Evolutionary conservation across 1,140 invertebrate genomes (phyloP), one percentile per base, ranked within the genome.

Genomic region (Macrocentrus cingulum): DNA sequence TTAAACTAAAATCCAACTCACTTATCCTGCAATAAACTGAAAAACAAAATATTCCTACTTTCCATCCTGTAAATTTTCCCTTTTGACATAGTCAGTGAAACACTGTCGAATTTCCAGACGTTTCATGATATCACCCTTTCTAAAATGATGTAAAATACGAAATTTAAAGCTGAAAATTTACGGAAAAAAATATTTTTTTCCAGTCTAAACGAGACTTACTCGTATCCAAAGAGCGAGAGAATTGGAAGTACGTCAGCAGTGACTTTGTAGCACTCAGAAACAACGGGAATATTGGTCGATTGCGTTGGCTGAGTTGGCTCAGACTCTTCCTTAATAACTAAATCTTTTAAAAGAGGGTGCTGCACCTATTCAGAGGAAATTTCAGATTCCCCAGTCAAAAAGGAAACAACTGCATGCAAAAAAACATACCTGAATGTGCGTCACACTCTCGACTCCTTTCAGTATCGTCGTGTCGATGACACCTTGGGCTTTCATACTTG

Each of bases 1-100:
- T 20, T 9, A 37, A 22, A 51, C 18, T 20, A 15, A 39, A 37
- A 20, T 39, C 11, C 8, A 20, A 36, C 36, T 20, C 41, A 22
- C 42, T 56, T 25, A 37, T 32, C 67, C n/a, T n/a, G n/a, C n/a
- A n/a, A n/a, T n/a, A n/a, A n/a, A n/a, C n/a, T n/a, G n/a, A n/a
- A n/a, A n/a, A n/a, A n/a, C n/a, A n/a, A n/a, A n/a, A n/a, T n/a
- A n/a, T n/a, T n/a, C n/a, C 67, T 60, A 78, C 77, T 74, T 76
- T 66, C 80, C 71, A 62, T 84, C 76, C 66, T 87, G 84, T n/a
- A 92, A 81, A 34, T 86, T 80, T 59, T 90, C 84, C 50, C 78
- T 79, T 69, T 85, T 88, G n/a, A 94, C 86, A 74, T 95, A 94
- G 41, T 90, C 85, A 11, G 85, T 88, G 19, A 95, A 80, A 65